Evolutionary conservation across 2,888 invertebrate genomes (phyloP), one percentile per base, ranked within the genome.

Genomic region (Argyresthia goedartella): DNA sequence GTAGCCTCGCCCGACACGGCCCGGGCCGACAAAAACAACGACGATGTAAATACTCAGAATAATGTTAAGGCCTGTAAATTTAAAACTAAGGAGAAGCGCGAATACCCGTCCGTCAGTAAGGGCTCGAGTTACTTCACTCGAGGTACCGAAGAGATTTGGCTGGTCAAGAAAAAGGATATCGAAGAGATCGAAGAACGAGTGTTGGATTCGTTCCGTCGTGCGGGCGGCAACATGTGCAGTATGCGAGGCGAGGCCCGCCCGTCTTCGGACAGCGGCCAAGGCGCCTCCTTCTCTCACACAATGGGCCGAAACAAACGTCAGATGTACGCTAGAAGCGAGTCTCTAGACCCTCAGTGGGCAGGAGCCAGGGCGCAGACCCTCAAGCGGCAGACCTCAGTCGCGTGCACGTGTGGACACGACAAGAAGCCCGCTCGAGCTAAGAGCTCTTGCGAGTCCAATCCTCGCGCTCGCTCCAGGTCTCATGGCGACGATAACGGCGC

Each of bases 151-250:
- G 86, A 86, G 60, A 86, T 86, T 45, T 86, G 86, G 86, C 67
- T 86, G 43, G 86, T 86, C n/a, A 86, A 86, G 64, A 86, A 86
- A 63, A 86, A 85, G 58, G 86, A 86, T 46, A 86, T 86, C 1
- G 85, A 86, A 50, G 86, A 84, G 60, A 85, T 86, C 25, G 86
- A 86, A 57, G 85, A 84, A 59, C 64, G 86, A 25, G 86, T 86
- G 10, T 51, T 86, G 49, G 85, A 86, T 54, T 86, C 86, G 54
- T 81, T 85, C 57, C 59, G 84, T 0, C 75, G 85, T 8, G 76
- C 81, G 7, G 78, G 80, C 6, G 80, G 77, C 25, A 74, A 69
- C 53, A 55, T 73, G 25, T 77, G 75, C 55, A n/a, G n/a, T n/a
- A 64, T 64, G 66, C 60, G 73, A 34, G 60, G 69, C 56, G 76